phyloP scores from a whole-genome alignment of 2,113 vertebrate species.

The Microcebus lehilahytsara region DNA sequence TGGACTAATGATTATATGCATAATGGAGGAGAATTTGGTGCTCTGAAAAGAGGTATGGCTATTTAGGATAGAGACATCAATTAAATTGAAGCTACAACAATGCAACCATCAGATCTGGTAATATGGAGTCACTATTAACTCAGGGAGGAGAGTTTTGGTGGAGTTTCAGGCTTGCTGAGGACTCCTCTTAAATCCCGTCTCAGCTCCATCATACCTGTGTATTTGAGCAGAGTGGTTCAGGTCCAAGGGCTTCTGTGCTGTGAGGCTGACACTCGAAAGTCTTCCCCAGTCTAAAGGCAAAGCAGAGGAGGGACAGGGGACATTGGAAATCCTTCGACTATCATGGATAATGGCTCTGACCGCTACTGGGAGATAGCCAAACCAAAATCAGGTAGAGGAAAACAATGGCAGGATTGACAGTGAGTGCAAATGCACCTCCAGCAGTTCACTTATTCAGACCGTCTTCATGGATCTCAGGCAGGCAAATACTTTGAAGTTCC shows the following conservation, averaged over 20 bases:
- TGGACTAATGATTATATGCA: not conserved
- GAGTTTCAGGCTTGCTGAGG: no score
- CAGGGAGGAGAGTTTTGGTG: no score
- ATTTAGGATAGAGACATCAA: not conserved
- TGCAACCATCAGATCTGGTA: not conserved
- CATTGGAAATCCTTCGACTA: not conserved
- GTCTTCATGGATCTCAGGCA: no score
- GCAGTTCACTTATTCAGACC: no score
- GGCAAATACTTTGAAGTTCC: no score
- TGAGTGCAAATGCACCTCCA: no score
- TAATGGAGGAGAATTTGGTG: not conserved
- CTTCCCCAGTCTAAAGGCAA: not conserved
- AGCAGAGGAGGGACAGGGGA: not conserved
- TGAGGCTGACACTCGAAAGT: not conserved
- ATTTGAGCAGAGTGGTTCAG: not conserved
- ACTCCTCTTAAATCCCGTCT: not conserved
- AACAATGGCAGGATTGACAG: not conserved
- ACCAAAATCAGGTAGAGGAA: not conserved
- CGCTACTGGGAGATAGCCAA: fast-evolving
- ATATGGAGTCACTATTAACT: not conserved
- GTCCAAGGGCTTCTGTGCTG: not conserved
- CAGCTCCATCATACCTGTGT: not conserved
- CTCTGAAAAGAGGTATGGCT: not conserved
- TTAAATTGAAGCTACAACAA: not conserved
- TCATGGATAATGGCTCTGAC: not conserved